phyloP scores from a whole-genome alignment of 1,140 invertebrate genomes.

The Papilio dardanus region DNA sequence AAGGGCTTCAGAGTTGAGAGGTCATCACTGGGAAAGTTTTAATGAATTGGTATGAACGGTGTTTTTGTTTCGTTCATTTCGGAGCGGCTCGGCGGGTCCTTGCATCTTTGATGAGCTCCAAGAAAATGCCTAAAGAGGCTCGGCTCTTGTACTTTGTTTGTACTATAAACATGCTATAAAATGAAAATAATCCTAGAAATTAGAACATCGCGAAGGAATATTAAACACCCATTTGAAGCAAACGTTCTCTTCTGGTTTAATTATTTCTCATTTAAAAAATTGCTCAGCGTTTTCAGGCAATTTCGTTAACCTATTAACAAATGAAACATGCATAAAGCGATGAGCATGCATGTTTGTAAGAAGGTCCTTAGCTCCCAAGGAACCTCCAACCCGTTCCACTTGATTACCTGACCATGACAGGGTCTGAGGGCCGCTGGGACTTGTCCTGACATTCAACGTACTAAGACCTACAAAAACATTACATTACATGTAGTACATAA shows the following conservation, averaged over 20 bases:
- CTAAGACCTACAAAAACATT: no score
- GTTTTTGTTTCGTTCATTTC: constrained; percentile 57
- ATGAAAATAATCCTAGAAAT: not conserved
- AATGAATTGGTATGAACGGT: constrained; percentile 64
- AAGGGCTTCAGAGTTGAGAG: constrained; percentile 40
- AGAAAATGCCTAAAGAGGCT: constrained; percentile 13
- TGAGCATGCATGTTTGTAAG: not conserved
- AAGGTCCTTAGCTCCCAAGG: not conserved
- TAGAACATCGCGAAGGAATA: not conserved
- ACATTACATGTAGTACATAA: no score
- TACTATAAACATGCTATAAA: not conserved
- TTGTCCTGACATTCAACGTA: not conserved
- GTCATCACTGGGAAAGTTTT: constrained; percentile 64
- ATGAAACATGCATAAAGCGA: not conserved
- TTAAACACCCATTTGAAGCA: no score
- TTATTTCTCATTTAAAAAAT: no score
- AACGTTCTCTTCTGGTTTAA: no score
- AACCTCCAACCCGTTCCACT: not conserved
- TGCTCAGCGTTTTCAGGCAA: no score
- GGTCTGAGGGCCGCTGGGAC: not conserved
- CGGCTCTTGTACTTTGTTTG: not conserved
- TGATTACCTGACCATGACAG: not conserved
- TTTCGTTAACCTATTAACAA: not conserved
- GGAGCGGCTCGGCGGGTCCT: constrained; percentile 37
- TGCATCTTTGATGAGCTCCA: constrained; percentile 51